Conservation (phyloP, 2,113 vertebrate genomes). For the Lanius ludovicianus region DNA sequence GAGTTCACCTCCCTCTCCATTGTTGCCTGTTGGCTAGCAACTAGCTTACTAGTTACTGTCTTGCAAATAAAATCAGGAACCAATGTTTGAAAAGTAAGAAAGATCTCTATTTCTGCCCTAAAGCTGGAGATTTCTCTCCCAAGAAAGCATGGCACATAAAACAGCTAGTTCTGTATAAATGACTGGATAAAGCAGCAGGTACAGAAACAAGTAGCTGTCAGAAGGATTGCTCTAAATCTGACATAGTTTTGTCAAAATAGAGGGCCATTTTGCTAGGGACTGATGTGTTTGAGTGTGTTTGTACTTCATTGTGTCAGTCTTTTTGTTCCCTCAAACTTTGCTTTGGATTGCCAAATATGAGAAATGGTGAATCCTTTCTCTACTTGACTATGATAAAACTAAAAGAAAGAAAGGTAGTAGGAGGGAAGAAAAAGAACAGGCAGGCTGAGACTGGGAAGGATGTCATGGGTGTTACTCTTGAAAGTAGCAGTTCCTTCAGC, state of each 20-base stretch:
- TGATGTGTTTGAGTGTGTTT: not conserved
- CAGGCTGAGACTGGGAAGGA: not conserved
- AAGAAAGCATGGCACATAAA: not conserved
- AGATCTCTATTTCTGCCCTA: not conserved
- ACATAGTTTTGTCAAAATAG: not conserved
- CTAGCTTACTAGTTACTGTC: not conserved
- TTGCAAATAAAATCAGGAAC: not conserved
- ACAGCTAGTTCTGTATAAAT: not conserved
- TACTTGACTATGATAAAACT: not conserved
- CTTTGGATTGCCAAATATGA: not conserved
- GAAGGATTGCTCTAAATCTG: not conserved
- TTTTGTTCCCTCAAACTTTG: not conserved
- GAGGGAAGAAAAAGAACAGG: not conserved
- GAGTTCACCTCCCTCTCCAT: not conserved
- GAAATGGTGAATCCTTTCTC: not conserved
- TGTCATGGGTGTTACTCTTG: not conserved
- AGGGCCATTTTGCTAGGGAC: not conserved
- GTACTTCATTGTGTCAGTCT: not conserved
- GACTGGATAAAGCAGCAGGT: not conserved
- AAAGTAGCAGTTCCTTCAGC: not conserved
- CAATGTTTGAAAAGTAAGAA: not conserved
- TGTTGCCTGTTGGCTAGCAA: rapidly evolving
- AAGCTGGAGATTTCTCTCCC: not conserved
- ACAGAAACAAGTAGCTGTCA: not conserved
- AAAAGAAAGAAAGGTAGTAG: not conserved